A percentile compares a stretch with the other conserved stretches of the same genome.
Conservation (phyloP, 2,113 vertebrate genomes). For the Aegotheles bennettii region DNA sequence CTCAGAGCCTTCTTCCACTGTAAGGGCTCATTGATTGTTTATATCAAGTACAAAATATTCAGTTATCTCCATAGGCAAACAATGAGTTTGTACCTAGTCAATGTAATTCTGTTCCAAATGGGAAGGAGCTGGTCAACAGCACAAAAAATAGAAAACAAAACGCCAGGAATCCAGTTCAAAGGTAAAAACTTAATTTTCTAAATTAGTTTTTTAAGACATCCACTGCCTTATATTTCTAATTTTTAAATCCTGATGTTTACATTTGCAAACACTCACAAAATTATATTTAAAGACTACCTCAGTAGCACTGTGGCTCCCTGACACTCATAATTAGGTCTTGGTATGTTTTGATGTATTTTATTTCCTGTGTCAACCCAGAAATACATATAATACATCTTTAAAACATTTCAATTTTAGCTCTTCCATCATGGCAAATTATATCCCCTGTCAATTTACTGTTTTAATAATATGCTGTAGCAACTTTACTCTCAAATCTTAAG, state of each 20-base stretch:
- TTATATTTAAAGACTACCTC: background rate
- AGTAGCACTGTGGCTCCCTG: background rate
- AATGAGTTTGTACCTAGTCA: background rate
- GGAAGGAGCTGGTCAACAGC: background rate
- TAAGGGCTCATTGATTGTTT: background rate
- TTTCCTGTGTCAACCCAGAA: background rate
- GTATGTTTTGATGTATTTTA: background rate
- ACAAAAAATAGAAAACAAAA: background rate
- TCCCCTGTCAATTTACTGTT: conserved; percentile 11
- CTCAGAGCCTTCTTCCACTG: background rate
- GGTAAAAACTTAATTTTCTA: background rate
- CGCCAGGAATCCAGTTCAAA: background rate
- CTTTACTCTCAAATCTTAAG: conserved; percentile 36
- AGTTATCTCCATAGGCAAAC: background rate
- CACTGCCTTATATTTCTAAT: background rate
- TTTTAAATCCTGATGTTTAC: conserved; percentile 8
- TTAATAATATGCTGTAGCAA: conserved; percentile 55
- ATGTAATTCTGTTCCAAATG: background rate
- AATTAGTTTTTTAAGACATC: background rate
- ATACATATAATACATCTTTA: background rate
- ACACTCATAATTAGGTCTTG: background rate
- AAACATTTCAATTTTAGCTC: background rate
- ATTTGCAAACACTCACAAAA: background rate
- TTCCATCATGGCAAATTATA: background rate
- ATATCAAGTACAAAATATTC: background rate